A percentile compares a stretch with the other conserved stretches of the same genome.
Conservation (phyloP, 2,113 vertebrate genomes). For the Thalassoma bifasciatum region DNA sequence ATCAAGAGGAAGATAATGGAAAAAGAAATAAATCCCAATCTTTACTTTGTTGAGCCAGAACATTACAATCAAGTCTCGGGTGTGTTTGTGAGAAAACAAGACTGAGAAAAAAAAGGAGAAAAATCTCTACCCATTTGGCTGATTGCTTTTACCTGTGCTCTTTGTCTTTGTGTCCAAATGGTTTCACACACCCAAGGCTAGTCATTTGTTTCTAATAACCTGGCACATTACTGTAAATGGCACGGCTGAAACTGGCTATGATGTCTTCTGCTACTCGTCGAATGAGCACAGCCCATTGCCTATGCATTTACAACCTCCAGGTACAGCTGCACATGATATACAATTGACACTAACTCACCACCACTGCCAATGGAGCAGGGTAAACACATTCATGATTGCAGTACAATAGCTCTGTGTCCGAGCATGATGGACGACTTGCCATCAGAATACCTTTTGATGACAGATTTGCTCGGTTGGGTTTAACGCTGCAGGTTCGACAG, state of each 20-base stretch:
- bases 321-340: slow-evolving; percentile 39
- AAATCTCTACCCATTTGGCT: slow-evolving; percentile 3
- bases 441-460: slow-evolving; percentile 43
- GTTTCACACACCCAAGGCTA: slow-evolving; percentile 18
- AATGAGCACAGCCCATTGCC: slow-evolving; percentile 44
- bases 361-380: slow-evolving; percentile 46
- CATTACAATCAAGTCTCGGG: slow-evolving; percentile 47
- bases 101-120: slow-evolving; percentile 6
- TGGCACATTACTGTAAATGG: slow-evolving; percentile 48
- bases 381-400: slow-evolving; percentile 50
- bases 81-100: slow-evolving; percentile 40
- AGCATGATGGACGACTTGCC: slow-evolving; percentile 39
- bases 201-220: slow-evolving; percentile 49
- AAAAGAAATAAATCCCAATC: slow-evolving; percentile 63
- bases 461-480: slow-evolving; percentile 38
- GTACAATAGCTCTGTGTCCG: slow-evolving; percentile 27
- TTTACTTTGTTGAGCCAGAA: slow-evolving; percentile 46
- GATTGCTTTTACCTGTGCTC: slow-evolving; percentile 34
- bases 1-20: slow-evolving; percentile 69
- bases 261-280: slow-evolving; percentile 23
- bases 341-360: slow-evolving; percentile 38
- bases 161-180: slow-evolving; percentile 29
- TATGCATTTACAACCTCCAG: slow-evolving; percentile 57
- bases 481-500: slow-evolving; percentile 27
- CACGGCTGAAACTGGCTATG: slow-evolving; percentile 12